phyloP scores from a whole-genome alignment of 2,888 invertebrate genomes.

The Thalpophila matura region DNA sequence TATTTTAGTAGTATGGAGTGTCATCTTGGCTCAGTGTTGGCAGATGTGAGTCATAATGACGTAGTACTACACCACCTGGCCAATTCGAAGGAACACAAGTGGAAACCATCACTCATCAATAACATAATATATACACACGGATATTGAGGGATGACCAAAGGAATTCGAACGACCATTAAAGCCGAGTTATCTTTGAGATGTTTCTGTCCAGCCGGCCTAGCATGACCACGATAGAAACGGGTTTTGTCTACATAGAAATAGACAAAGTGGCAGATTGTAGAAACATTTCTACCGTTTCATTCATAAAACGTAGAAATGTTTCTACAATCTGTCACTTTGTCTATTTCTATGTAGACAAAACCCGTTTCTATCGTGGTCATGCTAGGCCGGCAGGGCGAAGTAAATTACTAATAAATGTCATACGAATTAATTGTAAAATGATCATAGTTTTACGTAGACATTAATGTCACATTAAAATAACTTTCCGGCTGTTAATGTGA shows the following conservation, averaged over 20 bases:
- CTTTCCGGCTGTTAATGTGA: conserved; percentile 44
- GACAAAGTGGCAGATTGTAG: too few species aligned
- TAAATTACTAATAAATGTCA: conserved; percentile 28
- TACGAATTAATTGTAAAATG: conserved; percentile 31
- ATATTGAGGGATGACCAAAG: conserved; percentile 1
- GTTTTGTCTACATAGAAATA: too few species aligned
- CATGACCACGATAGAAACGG: too few species aligned
- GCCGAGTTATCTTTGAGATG: conserved; percentile 13
- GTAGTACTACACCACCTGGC: conserved; percentile 24
- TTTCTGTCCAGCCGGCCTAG: conserved; percentile 1
- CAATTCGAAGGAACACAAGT: conserved; percentile 22
- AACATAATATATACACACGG: neutral
- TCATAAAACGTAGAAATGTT: too few species aligned
- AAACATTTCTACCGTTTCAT: too few species aligned
- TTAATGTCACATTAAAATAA: conserved; percentile 42
- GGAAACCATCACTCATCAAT: conserved; percentile 38
- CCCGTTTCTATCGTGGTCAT: too few species aligned
- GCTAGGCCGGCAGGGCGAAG: too few species aligned
- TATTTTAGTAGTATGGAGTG: conserved; percentile 22
- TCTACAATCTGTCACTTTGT: too few species aligned
- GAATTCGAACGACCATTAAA: conserved; percentile 12
- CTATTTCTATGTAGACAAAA: too few species aligned
- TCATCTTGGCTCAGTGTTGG: conserved; percentile 33
- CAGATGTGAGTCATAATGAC: conserved; percentile 36
- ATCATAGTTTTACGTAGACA: conserved; percentile 32